Percentiles rank a stretch among this genome's conserved stretches.
Evolutionary conservation across 2,888 invertebrate species (phyloP).

Genomic region (Protophormia terraenovae): DNA sequence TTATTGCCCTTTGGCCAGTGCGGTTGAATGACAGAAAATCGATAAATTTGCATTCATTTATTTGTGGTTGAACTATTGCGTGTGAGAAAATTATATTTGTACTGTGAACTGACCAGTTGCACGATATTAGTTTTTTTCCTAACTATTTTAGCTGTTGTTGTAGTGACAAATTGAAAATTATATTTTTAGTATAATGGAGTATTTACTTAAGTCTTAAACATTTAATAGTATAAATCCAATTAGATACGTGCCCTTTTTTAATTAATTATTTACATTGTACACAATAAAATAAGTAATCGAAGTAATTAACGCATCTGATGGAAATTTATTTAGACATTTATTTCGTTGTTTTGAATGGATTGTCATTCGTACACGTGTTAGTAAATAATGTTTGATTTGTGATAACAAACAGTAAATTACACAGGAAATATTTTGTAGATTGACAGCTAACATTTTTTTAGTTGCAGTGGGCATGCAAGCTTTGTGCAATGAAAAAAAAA

Average conservation of each 20-base stretch:
- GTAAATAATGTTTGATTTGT: background rate
- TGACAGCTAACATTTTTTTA: background rate
- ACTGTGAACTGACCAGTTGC: slow-evolving; percentile 67
- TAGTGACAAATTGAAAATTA: slow-evolving; percentile 2
- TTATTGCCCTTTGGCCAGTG: slow-evolving; percentile 76
- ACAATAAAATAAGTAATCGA: background rate
- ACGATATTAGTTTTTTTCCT: background rate
- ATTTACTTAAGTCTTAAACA: background rate
- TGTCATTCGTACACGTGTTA: background rate
- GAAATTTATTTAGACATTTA: background rate
- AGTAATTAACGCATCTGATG: background rate
- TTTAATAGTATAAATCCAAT: slow-evolving; percentile 21
- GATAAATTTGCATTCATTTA: slow-evolving; percentile 74
- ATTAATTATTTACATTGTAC: slow-evolving; percentile 1
- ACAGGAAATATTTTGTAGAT: background rate
- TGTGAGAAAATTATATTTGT: slow-evolving; percentile 13
- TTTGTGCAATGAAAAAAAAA: background rate
- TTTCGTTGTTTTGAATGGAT: background rate
- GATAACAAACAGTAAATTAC: background rate
- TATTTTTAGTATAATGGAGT: background rate
- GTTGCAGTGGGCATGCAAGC: background rate
- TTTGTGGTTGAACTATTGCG: slow-evolving; percentile 42
- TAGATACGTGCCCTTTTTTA: background rate
- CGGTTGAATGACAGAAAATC: slow-evolving; percentile 72
- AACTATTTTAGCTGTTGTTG: background rate